Conservation (phyloP, 1,140 invertebrate species). For the Drosophila triauraria region DNA sequence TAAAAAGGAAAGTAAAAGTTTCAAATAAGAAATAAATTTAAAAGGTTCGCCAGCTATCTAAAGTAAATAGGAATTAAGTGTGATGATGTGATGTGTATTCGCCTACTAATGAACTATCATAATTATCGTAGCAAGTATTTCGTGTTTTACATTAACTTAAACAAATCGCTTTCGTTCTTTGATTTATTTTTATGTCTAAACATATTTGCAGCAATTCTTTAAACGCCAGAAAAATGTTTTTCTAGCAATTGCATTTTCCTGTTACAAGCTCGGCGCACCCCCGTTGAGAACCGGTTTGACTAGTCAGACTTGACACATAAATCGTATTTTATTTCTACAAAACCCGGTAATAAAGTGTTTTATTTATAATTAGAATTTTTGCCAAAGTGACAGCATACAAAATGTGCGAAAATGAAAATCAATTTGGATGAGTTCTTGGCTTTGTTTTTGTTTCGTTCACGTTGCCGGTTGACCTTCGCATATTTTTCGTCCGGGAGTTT, state of each 20-base stretch:
- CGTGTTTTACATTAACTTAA: constrained; percentile 6
- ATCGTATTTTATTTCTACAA: constrained; percentile 78
- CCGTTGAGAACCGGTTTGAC: constrained; percentile 67
- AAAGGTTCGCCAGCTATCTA: no score
- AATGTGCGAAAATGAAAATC: constrained; percentile 37
- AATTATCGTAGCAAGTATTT: not conserved
- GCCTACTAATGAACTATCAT: not conserved
- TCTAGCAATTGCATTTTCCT: constrained; percentile 43
- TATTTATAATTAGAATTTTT: constrained; percentile 79
- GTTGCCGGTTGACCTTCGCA: constrained; percentile 72
- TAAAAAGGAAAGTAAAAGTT: not conserved
- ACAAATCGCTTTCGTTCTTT: constrained; percentile 1
- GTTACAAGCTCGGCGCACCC: constrained; percentile 39
- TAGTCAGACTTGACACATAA: constrained; percentile 70
- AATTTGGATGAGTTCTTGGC: constrained; percentile 26
- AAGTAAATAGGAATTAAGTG: not conserved
- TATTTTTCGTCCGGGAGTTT: constrained; percentile 63
- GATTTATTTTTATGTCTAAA: not conserved
- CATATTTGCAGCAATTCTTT: constrained; percentile 31
- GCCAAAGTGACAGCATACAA: constrained; percentile 57
- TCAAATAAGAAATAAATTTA: not conserved
- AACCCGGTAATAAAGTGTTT: constrained; percentile 81
- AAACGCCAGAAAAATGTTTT: constrained; percentile 27
- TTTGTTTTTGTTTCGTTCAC: constrained; percentile 20
- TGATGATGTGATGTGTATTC: not conserved